Conservation (phyloP, 2,888 invertebrate species). For the Sesia apiformis region DNA sequence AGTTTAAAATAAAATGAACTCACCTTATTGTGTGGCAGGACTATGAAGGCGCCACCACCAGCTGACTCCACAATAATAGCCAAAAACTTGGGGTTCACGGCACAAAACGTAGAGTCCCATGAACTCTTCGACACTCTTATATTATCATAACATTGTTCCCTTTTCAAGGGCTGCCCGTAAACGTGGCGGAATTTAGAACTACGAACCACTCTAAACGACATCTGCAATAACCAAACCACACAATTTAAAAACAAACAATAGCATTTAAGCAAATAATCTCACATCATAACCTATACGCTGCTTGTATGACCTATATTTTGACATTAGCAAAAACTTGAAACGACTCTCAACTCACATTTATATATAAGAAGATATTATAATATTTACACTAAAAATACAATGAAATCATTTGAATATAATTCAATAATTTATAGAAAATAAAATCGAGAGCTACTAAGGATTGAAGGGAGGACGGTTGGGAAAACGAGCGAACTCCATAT, state of each 20-base stretch:
- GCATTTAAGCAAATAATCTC: constrained; percentile 42
- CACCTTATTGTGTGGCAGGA: constrained; percentile 94
- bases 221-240: constrained; percentile 61
- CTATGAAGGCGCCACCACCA: constrained; percentile 96
- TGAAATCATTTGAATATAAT: constrained; percentile 68
- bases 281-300: constrained; percentile 66
- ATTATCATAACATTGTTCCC: constrained; percentile 98
- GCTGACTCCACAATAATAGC: constrained; percentile 98
- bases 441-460: constrained; percentile 71
- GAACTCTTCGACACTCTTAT: constrained; percentile 97
- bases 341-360: constrained; percentile 58
- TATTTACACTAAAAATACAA: constrained; percentile 58
- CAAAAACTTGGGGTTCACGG: constrained; percentile 97
- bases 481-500: constrained; percentile 80
- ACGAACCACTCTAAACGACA: constrained; percentile 98
- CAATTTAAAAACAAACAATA: constrained; percentile 44
- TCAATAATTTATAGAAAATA: constrained; percentile 52
- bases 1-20: constrained; percentile 15
- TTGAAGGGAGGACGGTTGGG: constrained; percentile 74
- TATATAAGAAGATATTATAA: constrained; percentile 44
- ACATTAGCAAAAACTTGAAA: constrained; percentile 41
- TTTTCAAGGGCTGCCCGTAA: constrained; percentile 89
- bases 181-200: constrained; percentile 99
- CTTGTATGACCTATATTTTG: constrained; percentile 68
- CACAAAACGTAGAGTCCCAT: constrained; percentile 98